phyloP scores from a whole-genome alignment of 2,113 vertebrate genomes.

The Setophaga kirtlandii region DNA sequence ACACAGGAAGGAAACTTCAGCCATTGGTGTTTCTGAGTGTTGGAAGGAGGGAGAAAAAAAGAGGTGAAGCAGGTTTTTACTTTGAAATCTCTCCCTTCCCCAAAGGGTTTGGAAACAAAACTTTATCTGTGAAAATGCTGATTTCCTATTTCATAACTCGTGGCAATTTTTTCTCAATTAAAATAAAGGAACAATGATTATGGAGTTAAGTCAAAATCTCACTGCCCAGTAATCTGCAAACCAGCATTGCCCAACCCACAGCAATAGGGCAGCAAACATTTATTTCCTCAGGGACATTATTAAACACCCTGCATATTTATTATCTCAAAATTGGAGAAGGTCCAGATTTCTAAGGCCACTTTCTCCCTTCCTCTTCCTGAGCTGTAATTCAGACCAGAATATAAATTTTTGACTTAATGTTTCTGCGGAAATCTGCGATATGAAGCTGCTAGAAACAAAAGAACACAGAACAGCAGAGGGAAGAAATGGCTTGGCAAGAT shows the following conservation, averaged over 20 bases:
- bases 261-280: constrained; percentile 21
- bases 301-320: constrained; percentile 48
- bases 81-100: neutral
- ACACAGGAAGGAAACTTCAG: neutral
- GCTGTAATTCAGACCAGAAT: constrained; percentile 45
- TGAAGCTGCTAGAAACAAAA: constrained; percentile 35
- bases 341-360: constrained; percentile 41
- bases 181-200: constrained; percentile 38
- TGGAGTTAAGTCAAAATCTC: neutral
- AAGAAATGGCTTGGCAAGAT: constrained; percentile 41
- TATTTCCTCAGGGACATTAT: constrained; percentile 49
- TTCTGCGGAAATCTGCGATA: constrained; percentile 29
- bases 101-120: neutral
- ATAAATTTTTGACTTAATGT: constrained; percentile 62
- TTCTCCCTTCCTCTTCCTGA: constrained; percentile 46
- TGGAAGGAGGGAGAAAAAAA: neutral
- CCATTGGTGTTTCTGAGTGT: neutral
- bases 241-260: neutral
- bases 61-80: neutral
- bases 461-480: neutral
- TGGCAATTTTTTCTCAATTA: constrained; percentile 28
- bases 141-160: constrained; percentile 5
- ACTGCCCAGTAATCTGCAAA: constrained; percentile 18
- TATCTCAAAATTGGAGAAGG: neutral
- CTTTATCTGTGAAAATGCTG: constrained; percentile 15